Percentiles rank a stretch among this genome's conserved stretches.
These are phyloP conservation scores for Lethrus apterus DNA, from an alignment of 1,140 invertebrate genomes.

Conservation along the genomic window DNA sequence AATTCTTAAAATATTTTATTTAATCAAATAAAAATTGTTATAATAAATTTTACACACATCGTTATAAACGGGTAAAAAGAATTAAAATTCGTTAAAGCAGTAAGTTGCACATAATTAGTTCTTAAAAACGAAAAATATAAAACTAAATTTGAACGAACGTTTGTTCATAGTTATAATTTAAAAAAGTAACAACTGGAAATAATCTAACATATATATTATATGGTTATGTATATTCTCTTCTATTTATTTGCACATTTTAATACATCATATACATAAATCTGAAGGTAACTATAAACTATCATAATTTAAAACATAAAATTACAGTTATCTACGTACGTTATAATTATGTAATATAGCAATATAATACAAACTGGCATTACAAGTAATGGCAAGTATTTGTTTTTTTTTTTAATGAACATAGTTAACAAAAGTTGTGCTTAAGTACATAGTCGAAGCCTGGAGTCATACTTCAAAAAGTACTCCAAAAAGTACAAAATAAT, in stretches of 20 bases:
- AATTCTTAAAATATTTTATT: constrained; percentile 19
- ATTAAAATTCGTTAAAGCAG: constrained; percentile 4
- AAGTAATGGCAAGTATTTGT: constrained; percentile 30
- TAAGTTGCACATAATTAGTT: constrained; percentile 2
- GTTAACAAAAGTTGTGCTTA: constrained; percentile 20
- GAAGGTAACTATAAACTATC: constrained; percentile 29
- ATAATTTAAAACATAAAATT: constrained; percentile 24
- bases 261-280: constrained; percentile 8
- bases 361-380: constrained; percentile 34
- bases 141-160: constrained; percentile 3
- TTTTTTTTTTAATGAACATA: constrained; percentile 21
- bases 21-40: constrained; percentile 15
- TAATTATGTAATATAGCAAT: constrained; percentile 22
- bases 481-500: constrained; percentile 1
- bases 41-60: constrained; percentile 19
- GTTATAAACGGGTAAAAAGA: constrained; percentile 5
- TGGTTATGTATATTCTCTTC: constrained; percentile 3
- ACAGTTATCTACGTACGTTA: constrained; percentile 17
- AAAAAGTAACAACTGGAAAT: constrained; percentile 6
- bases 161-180: constrained; percentile 1
- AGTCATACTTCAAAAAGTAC: constrained; percentile 5
- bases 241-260: constrained; percentile 2
- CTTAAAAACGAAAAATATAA: constrained; percentile 4
- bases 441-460: constrained; percentile 15
- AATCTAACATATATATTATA: constrained; percentile 6